A percentile compares a stretch with the other conserved stretches of the same genome.
These are phyloP conservation scores for Aptenodytes patagonicus DNA, from an alignment of 2,113 vertebrate genomes.

Conservation along the genomic window DNA sequence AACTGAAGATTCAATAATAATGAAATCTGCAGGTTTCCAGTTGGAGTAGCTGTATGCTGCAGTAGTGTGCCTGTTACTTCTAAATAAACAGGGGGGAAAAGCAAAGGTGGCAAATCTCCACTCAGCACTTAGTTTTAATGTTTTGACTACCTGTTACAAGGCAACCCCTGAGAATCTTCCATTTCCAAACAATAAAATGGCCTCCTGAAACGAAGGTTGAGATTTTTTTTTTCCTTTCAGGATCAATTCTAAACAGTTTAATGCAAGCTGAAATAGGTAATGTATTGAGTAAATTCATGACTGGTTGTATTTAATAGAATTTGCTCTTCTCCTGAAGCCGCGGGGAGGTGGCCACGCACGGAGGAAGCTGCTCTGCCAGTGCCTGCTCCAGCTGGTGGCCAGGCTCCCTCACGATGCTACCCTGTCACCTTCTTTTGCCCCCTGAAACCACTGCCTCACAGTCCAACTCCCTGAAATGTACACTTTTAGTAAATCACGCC, in stretches of 20 bases:
- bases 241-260: not conserved
- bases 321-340: too few species aligned
- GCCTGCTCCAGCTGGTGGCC: accelerated
- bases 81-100: not conserved
- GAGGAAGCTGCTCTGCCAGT: not conserved
- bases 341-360: accelerated
- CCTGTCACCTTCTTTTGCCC: not conserved
- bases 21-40: not conserved
- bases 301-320: accelerated
- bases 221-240: not conserved
- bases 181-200: not conserved
- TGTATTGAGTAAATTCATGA: accelerated
- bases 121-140: not conserved
- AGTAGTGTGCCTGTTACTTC: not conserved
- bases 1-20: not conserved
- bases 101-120: not conserved
- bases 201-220: not conserved
- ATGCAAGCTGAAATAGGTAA: not conserved
- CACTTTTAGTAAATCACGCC: accelerated
- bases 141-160: too few species aligned
- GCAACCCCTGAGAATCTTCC: not conserved
- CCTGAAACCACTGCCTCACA: not conserved
- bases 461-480: accelerated
- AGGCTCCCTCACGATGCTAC: not conserved
- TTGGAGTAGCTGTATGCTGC: not conserved